These are phyloP conservation scores for Myotis brandtii DNA, from an alignment of 2,113 vertebrate species.

Conservation along the genomic window DNA sequence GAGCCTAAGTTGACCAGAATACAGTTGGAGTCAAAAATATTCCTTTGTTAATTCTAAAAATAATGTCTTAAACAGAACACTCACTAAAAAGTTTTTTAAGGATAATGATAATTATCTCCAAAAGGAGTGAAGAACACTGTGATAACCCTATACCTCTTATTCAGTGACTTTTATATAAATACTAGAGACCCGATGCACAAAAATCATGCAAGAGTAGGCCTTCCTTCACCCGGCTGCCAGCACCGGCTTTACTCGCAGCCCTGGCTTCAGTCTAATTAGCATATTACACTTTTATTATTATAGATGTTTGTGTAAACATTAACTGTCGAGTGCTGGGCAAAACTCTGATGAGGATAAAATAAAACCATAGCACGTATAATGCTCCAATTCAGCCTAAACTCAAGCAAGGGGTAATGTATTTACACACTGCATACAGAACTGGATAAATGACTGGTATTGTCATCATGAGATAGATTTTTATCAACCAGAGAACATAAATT, in stretches of 20 bases:
- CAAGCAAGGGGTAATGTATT: neutral
- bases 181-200: neutral
- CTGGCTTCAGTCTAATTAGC: too few species aligned
- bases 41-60: conserved; percentile 33
- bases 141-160: neutral
- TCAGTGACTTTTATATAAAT: conserved; percentile 17
- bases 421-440: neutral
- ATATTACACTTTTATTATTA: too few species aligned
- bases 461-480: neutral
- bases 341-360: neutral
- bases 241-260: too few species aligned
- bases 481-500: neutral
- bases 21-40: conserved; percentile 2
- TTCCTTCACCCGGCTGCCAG: too few species aligned
- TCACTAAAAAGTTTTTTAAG: conserved; percentile 36
- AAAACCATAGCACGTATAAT: neutral
- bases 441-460: neutral
- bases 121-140: neutral
- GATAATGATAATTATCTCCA: neutral
- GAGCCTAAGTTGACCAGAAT: neutral
- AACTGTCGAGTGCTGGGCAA: neutral
- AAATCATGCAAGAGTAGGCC: too few species aligned
- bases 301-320: neutral
- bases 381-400: neutral
- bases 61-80: neutral